Conservation (phyloP, 2,888 invertebrate genomes). For the Digitonthophagus gazella region DNA sequence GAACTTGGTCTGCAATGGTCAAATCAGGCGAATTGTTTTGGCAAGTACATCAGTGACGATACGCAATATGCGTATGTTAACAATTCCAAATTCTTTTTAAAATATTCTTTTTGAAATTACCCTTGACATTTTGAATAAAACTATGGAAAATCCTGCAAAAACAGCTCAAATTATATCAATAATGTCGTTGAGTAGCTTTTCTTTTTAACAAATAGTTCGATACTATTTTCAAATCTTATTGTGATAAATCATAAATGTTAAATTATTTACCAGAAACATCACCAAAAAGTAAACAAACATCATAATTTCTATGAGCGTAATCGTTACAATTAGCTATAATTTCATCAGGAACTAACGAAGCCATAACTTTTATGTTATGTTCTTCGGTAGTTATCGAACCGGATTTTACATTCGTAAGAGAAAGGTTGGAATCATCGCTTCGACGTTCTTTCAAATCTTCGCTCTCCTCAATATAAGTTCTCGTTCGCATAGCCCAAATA, state of each 20-base stretch:
- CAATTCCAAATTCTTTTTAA: no score
- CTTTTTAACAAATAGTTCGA: neutral
- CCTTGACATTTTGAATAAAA: no score
- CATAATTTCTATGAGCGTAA: slow-evolving; percentile 55
- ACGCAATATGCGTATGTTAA: no score
- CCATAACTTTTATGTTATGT: slow-evolving; percentile 55
- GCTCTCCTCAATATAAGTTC: slow-evolving; percentile 25
- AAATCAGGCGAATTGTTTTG: no score
- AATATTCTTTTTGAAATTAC: no score
- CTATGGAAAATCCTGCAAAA: no score
- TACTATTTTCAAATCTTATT: neutral
- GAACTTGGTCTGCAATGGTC: no score
- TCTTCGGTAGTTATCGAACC: slow-evolving; percentile 32
- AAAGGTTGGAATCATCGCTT: slow-evolving; percentile 12
- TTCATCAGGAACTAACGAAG: slow-evolving; percentile 66
- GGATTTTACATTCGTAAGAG: neutral
- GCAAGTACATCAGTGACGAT: no score
- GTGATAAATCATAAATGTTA: neutral
- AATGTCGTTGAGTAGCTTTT: neutral
- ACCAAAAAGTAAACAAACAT: slow-evolving; percentile 61
- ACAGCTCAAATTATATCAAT: neutral
- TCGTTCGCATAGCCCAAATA: slow-evolving; percentile 38
- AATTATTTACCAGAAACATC: slow-evolving; percentile 58
- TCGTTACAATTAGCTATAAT: slow-evolving; percentile 59
- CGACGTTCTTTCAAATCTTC: slow-evolving; percentile 30